Evolutionary conservation across 1,140 invertebrate genomes (phyloP).

Genomic region (Idris sp.): DNA sequence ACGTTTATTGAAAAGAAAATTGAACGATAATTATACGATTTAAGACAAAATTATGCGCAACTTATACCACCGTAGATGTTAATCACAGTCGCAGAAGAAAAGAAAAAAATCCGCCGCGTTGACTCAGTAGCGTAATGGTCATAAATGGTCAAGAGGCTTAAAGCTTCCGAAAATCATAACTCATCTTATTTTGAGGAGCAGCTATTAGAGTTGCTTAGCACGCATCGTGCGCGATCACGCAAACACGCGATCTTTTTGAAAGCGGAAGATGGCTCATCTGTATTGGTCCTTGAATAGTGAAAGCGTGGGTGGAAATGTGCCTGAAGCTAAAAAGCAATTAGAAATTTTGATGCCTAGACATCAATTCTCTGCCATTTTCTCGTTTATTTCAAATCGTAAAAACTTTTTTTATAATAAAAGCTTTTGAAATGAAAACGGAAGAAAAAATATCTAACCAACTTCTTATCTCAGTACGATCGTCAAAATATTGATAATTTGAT

Average conservation of each 20-base stretch:
- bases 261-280: slow-evolving; percentile 51
- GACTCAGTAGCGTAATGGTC: slow-evolving; percentile 41
- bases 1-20: no score
- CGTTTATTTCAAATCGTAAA: slow-evolving; percentile 4
- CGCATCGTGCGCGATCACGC: slow-evolving; percentile 60
- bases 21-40: no score
- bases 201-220: slow-evolving; percentile 44
- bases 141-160: slow-evolving; percentile 42
- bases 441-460: slow-evolving; percentile 32
- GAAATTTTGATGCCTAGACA: slow-evolving; percentile 44
- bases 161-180: slow-evolving; percentile 72
- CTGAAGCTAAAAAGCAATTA: slow-evolving; percentile 33
- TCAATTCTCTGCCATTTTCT: slow-evolving; percentile 36
- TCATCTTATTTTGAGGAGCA: slow-evolving; percentile 59
- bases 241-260: slow-evolving; percentile 65
- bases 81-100: no score
- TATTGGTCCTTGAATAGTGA: slow-evolving; percentile 30
- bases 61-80: no score
- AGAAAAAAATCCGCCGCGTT: no score
- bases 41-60: no score
- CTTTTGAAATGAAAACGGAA: neutral
- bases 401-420: no score
- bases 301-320: slow-evolving; percentile 49
- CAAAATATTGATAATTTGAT: slow-evolving; percentile 44
- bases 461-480: slow-evolving; percentile 31